Evolutionary conservation across 2,113 vertebrate genomes (phyloP).

Genomic region (Pachycephala philippinensis): DNA sequence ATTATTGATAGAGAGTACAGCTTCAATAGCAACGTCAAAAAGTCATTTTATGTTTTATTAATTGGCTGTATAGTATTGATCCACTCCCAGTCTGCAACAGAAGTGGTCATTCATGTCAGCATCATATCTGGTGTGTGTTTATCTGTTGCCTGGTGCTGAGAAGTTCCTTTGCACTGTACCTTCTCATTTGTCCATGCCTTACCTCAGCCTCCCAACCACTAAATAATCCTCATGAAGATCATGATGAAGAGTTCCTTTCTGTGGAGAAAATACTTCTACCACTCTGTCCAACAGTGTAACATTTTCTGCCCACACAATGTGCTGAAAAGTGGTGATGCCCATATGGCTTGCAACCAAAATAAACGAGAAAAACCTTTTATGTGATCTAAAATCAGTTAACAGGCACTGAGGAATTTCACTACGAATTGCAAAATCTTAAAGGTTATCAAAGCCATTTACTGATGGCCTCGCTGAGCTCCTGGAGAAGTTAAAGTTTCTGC

Average conservation of each 20-base stretch:
- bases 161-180: not conserved
- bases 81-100: not conserved
- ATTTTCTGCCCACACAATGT: not conserved
- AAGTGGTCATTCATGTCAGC: not conserved
- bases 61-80: not conserved
- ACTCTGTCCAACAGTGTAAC: not conserved
- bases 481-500: not conserved
- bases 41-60: not conserved
- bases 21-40: not conserved
- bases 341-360: not conserved
- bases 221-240: not conserved
- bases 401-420: not conserved
- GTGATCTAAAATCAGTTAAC: not conserved
- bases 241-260: not conserved
- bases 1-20: not conserved
- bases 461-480: not conserved
- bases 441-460: not conserved
- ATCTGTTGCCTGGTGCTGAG: not conserved
- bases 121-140: not conserved
- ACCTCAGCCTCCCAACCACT: not conserved
- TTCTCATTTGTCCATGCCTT: not conserved
- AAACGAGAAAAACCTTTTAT: not conserved
- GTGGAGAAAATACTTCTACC: not conserved
- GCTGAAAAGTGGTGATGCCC: not conserved
- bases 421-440: not conserved